Conservation (phyloP, 2,797 vertebrate species). For the Rhodeus uyekii region DNA sequence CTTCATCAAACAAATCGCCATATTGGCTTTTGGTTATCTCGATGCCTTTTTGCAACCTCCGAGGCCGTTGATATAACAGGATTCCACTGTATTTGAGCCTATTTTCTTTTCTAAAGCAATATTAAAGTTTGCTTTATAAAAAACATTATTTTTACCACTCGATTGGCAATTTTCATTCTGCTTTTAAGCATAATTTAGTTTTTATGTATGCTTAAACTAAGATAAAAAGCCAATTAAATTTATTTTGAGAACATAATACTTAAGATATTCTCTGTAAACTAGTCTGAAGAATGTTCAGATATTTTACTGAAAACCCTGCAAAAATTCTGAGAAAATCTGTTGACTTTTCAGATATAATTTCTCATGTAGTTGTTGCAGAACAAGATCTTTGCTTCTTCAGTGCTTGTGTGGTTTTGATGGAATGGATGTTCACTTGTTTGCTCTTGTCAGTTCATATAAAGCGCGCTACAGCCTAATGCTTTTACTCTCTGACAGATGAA, state of each 20-base stretch:
- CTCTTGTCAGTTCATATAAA: conserved; percentile 24
- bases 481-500: conserved; percentile 32
- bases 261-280: not conserved
- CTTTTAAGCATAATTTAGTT: not conserved
- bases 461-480: conserved; percentile 17
- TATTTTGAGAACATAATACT: too few species aligned
- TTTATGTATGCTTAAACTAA: not conserved
- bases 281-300: not conserved
- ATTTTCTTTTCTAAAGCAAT: too few species aligned
- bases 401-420: conserved; percentile 10
- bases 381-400: not conserved
- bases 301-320: not conserved
- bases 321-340: not conserved
- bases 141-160: not conserved
- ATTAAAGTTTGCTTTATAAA: too few species aligned
- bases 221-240: not conserved
- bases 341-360: not conserved
- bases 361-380: not conserved
- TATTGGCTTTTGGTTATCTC: too few species aligned
- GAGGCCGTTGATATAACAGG: too few species aligned
- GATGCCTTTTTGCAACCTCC: too few species aligned
- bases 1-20: too few species aligned
- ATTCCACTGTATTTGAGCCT: too few species aligned
- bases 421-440: conserved; percentile 32
- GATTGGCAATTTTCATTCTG: not conserved